Conservation (phyloP, 2,888 invertebrate genomes). For the Leucophenga montana region DNA sequence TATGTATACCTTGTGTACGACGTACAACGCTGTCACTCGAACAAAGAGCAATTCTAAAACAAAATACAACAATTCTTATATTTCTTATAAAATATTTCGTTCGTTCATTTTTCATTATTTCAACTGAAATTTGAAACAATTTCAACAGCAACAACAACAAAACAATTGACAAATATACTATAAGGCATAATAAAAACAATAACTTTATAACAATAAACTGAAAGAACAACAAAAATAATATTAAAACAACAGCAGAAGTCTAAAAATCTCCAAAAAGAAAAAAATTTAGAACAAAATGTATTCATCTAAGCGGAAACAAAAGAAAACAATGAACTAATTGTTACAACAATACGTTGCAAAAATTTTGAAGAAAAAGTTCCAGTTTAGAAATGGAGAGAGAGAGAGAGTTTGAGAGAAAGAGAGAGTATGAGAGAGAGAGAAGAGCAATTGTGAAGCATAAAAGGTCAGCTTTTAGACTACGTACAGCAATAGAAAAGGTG, state of each 20-base stretch:
- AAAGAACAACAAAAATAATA: slow-evolving; percentile 7
- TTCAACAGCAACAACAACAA: neutral
- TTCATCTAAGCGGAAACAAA: slow-evolving; percentile 28
- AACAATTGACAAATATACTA: neutral
- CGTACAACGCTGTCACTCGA: too few relatives aligned
- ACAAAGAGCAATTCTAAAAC: neutral
- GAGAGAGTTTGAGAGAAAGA: too few relatives aligned
- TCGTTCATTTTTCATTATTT: neutral
- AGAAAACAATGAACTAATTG: slow-evolving; percentile 50
- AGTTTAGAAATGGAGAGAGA: too few relatives aligned
- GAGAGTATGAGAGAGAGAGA: too few relatives aligned
- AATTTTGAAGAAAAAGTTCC: neutral
- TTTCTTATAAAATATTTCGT: neutral
- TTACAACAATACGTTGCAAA: slow-evolving; percentile 30
- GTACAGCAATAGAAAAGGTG: too few relatives aligned
- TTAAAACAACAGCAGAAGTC: neutral
- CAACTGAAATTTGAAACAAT: slow-evolving; percentile 15
- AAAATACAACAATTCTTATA: neutral
- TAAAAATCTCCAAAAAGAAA: neutral
- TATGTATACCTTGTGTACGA: too few relatives aligned
- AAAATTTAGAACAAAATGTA: slow-evolving; percentile 1
- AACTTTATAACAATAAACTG: slow-evolving; percentile 27
- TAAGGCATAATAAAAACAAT: slow-evolving; percentile 15
- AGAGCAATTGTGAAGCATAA: too few relatives aligned
- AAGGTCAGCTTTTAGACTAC: too few relatives aligned